Conservation (phyloP, 2,888 invertebrate genomes). For the Lepidochitona cinerea region DNA sequence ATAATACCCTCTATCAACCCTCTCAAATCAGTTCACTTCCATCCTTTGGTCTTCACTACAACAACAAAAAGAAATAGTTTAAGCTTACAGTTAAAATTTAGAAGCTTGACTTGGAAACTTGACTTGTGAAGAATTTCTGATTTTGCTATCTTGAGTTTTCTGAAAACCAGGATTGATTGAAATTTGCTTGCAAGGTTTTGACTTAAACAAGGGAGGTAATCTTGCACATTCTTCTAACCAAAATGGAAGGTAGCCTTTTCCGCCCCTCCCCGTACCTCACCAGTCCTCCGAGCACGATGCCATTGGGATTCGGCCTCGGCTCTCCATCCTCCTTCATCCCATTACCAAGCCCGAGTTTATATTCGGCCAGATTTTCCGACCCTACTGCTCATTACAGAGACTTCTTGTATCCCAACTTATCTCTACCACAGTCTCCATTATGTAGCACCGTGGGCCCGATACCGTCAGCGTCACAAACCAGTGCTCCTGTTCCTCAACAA, state of each 20-base stretch:
- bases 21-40: no score
- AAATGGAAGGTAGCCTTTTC: neutral
- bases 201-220: no score
- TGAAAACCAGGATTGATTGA: no score
- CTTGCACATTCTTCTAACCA: no score
- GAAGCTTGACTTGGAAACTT: no score
- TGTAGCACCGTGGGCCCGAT: neutral
- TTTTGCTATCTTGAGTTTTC: no score
- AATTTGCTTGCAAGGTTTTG: no score
- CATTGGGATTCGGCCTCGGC: neutral
- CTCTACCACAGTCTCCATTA: neutral
- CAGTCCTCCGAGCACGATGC: neutral
- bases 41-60: no score
- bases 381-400: neutral
- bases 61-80: no score
- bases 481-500: constrained; percentile 24
- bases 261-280: neutral
- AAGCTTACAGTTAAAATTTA: no score
- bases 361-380: neutral
- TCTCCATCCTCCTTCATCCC: neutral
- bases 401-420: neutral
- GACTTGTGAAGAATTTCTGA: no score
- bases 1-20: no score
- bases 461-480: constrained; percentile 10
- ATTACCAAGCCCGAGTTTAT: neutral